Conservation (phyloP, 2,113 vertebrate genomes). For the Otocyon megalotis region DNA sequence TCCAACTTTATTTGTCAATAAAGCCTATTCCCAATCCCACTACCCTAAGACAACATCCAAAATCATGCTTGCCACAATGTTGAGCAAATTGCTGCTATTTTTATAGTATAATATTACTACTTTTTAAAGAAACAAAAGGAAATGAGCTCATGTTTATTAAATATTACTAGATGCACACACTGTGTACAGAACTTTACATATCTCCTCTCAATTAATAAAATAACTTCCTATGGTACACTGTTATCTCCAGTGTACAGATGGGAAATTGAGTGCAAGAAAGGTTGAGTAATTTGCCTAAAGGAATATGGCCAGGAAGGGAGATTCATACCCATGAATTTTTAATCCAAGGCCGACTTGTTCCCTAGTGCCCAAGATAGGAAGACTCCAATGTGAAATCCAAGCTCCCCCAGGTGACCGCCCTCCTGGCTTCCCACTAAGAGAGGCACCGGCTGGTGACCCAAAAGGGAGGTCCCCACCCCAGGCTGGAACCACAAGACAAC, state of each 20-base stretch:
- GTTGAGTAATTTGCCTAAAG: neutral
- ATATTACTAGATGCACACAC: neutral
- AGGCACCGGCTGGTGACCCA: neutral
- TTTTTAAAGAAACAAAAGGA: conserved; percentile 25
- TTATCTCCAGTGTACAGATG: neutral
- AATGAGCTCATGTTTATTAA: neutral
- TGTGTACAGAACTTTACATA: neutral
- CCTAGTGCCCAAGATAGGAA: neutral
- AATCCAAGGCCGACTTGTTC: neutral
- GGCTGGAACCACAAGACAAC: neutral
- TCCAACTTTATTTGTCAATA: neutral
- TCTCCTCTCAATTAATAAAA: neutral
- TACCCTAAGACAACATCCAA: neutral
- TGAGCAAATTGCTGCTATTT: neutral
- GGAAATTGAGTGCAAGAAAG: conserved; percentile 10
- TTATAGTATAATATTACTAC: neutral
- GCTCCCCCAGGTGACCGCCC: neutral
- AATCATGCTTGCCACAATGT: neutral
- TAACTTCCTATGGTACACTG: neutral
- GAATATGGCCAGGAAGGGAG: neutral
- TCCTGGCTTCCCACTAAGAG: neutral
- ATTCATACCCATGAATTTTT: neutral
- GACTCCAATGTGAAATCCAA: neutral
- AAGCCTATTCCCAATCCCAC: neutral
- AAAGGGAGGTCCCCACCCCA: neutral